Conservation (phyloP, 2,888 invertebrate species). For the Boloria selene region DNA sequence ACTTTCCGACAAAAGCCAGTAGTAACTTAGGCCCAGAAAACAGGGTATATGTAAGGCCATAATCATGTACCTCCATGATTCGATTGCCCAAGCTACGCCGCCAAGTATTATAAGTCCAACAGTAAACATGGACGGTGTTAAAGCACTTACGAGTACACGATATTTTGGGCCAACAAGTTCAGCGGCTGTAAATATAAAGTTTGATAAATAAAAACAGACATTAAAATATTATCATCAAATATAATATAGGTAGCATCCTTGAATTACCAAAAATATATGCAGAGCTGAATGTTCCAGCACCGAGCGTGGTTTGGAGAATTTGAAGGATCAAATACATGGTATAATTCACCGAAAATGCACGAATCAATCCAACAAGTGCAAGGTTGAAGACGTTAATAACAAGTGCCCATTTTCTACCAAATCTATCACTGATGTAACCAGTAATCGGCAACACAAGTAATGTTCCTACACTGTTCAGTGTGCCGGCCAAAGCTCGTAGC, state of each 20-base stretch:
- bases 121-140: slow-evolving; percentile 86
- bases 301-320: slow-evolving; percentile 77
- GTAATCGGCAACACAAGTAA: slow-evolving; percentile 83
- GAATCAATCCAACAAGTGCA: slow-evolving; percentile 73
- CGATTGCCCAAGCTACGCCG: slow-evolving; percentile 84
- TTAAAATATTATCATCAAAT: background rate
- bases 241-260: no score
- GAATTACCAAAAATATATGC: slow-evolving; percentile 68
- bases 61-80: slow-evolving; percentile 86
- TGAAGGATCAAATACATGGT: slow-evolving; percentile 79
- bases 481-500: slow-evolving; percentile 85
- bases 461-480: slow-evolving; percentile 84
- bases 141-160: slow-evolving; percentile 86
- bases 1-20: slow-evolving; percentile 86
- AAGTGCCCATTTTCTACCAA: slow-evolving; percentile 65
- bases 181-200: slow-evolving; percentile 57
- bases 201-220: background rate
- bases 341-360: slow-evolving; percentile 81
- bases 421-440: slow-evolving; percentile 84
- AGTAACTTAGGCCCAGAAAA: slow-evolving; percentile 84
- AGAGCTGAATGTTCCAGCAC: slow-evolving; percentile 79
- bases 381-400: slow-evolving; percentile 57
- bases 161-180: slow-evolving; percentile 89
- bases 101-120: slow-evolving; percentile 87
- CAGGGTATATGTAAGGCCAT: slow-evolving; percentile 86